Base-by-base conservation (phyloP, 2,797 vertebrate species). In the Ibycter americanus region DNA sequence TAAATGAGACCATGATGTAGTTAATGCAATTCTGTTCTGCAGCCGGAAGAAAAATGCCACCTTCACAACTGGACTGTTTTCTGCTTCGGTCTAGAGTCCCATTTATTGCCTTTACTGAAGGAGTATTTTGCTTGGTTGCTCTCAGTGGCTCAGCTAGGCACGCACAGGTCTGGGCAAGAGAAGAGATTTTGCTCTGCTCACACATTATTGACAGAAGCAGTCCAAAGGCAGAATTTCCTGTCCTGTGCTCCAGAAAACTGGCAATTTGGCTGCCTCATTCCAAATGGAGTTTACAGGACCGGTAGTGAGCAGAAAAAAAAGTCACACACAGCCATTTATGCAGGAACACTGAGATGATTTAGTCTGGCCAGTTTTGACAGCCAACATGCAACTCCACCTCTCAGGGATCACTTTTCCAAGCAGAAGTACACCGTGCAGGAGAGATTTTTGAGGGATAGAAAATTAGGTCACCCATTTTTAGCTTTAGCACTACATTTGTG, bases 121-220 rank as follows among this genome's bases (percentile, higher is more conserved):
- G n/a, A 62, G 5, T 29, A 34, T 65, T 74, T 85, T 47, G 21
- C 47, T 52, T 56, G 26, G 42, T 63, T 56, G 83, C n/a, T 73
- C 40, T 74, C 55, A 20, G 62, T 55, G 74, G 31, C 38, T 77
- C 59, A 61, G 72, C 34, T 38, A 89, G 51, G 59, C 47, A 83
- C 0, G 0, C 44, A 56, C 4, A 71, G 47, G 31, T 68, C 31
- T 66, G 34, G 42, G 29, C 3, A 4, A 78, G 22, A 72, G 58
- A 65, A 3, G 34, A 47, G 42, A 67, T 67, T 91, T 77, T 44
- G 25, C 11, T 52, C 51, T 70, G 29, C 44, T 80, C 25, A 14
- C 32, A 36, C 15, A 6, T 62, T 47, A 80, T 8, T 1, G 1
- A 72, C 38, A 80, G 63, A 32, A 89, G 55, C 78, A 84, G 58